Evolutionary conservation across 92 coral and sea anemone species (phyloP).

Genomic region (Zoanthus gigantus): DNA sequence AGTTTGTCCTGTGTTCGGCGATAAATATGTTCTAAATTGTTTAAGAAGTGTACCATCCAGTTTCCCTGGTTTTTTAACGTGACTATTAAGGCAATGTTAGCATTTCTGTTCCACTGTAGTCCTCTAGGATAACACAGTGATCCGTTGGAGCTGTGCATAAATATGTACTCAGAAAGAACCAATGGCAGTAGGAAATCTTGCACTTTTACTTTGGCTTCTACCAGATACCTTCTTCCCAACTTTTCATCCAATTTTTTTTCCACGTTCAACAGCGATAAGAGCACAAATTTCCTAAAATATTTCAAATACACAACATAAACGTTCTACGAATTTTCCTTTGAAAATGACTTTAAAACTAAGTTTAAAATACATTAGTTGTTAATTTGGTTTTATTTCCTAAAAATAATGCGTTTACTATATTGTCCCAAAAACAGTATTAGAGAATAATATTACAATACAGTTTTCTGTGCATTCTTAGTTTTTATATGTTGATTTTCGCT

Average conservation of each 20-base stretch:
- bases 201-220: constrained; percentile 30
- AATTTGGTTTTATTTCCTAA: no score
- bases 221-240: constrained; percentile 49
- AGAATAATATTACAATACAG: no score
- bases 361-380: no score
- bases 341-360: no score
- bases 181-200: no score
- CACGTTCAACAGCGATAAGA: constrained; percentile 47
- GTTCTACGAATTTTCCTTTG: no score
- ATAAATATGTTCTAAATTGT: constrained; percentile 72
- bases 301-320: no score
- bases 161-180: constrained; percentile 63
- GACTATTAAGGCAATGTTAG: constrained; percentile 59
- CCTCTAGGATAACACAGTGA: constrained; percentile 76
- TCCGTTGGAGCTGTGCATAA: constrained; percentile 40
- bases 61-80: constrained; percentile 65
- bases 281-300: constrained; percentile 37
- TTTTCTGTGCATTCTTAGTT: no score
- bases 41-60: constrained; percentile 74
- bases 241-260: constrained; percentile 60
- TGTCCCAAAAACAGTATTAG: no score
- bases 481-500: no score
- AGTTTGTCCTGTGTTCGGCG: constrained; percentile 58
- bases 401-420: no score
- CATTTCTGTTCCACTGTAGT: constrained; percentile 71